These are phyloP conservation scores for Hyphantria cunea DNA, from an alignment of 1,140 invertebrate species.

Conservation along the genomic window DNA sequence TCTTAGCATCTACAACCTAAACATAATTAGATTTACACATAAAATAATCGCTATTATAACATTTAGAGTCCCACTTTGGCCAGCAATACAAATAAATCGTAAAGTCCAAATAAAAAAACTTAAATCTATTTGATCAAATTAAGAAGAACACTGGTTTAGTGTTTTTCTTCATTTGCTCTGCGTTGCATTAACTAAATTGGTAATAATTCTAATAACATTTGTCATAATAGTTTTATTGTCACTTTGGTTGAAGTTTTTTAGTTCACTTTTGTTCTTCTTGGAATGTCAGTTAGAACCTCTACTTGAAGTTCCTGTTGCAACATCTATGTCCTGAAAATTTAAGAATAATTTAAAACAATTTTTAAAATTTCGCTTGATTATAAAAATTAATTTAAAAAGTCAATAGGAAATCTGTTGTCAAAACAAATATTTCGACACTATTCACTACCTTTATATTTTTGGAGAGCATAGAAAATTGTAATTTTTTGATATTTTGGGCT, in stretches of 20 bases:
- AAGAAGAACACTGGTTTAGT: conserved; percentile 49
- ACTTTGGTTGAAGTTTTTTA: too few relatives aligned
- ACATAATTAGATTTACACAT: too few relatives aligned
- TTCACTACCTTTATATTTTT: too few relatives aligned
- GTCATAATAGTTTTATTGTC: too few relatives aligned
- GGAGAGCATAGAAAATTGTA: too few relatives aligned
- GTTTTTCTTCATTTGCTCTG: conserved; percentile 55
- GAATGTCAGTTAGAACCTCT: background rate
- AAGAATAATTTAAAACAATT: background rate
- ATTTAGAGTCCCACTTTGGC: conserved; percentile 45
- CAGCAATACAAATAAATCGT: conserved; percentile 20
- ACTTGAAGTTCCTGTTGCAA: conserved; percentile 8
- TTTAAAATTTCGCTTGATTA: background rate
- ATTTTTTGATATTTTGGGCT: too few relatives aligned
- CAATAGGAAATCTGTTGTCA: too few relatives aligned
- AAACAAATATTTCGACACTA: too few relatives aligned
- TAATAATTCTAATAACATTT: too few relatives aligned
- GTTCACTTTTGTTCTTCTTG: background rate
- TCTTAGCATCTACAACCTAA: too few relatives aligned
- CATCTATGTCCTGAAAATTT: conserved; percentile 12
- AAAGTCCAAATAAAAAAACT: background rate
- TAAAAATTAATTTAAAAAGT: too few relatives aligned
- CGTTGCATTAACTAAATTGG: background rate
- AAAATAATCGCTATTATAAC: background rate
- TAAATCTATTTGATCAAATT: conserved; percentile 45